Base-by-base conservation (phyloP, 1,140 invertebrate species). In the Anastatus disparis region DNA sequence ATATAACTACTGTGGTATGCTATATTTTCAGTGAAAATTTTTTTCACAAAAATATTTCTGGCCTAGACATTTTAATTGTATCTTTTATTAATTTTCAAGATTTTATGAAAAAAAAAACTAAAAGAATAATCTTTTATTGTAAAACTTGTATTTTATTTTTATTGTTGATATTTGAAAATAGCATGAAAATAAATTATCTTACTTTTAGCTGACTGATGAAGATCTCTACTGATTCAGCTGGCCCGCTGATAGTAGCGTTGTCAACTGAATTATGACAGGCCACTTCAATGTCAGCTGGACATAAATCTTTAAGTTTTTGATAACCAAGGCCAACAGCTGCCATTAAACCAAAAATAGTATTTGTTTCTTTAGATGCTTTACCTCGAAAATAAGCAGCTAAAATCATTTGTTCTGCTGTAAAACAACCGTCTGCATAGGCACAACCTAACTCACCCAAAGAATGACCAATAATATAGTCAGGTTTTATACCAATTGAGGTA, bases 361-460 rank as follows among this genome's bases (percentile, higher is more conserved):
- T 38, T 38, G 6, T 38, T 38, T 38, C 12, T 38, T 7, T 7
- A 38, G 35, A 38, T 7, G 6, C 35, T 12, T 38, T 76, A 9
- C 90, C 91, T 79, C 90, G 80, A 79, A 87, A 89, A 74, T 90
- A 91, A 10, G 95, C 91, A 24, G 92, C 88, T 13, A 95, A 78
- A 59, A 97, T 90, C 83, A 93, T 93, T 85, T 97, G 91, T 79
- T 96, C 92, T 2, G 90, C 89, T 79, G 84, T 95, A 93, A 22
- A 93, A 93, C 1, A 94, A 93, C 15, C 94, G 84, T 97, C 95
- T 42, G 93, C 94, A 87, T 97, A 97, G 15, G 91, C 93, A 85
- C 95, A 97, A 3, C 93, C 94, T n/a, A 95, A 79, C 84, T 95
- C 93, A 22, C 94, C 94, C 1, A 94, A 93, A 15, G 94, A 96